phyloP scores from a whole-genome alignment of 1,140 invertebrate genomes.

The Drosophila triauraria region DNA sequence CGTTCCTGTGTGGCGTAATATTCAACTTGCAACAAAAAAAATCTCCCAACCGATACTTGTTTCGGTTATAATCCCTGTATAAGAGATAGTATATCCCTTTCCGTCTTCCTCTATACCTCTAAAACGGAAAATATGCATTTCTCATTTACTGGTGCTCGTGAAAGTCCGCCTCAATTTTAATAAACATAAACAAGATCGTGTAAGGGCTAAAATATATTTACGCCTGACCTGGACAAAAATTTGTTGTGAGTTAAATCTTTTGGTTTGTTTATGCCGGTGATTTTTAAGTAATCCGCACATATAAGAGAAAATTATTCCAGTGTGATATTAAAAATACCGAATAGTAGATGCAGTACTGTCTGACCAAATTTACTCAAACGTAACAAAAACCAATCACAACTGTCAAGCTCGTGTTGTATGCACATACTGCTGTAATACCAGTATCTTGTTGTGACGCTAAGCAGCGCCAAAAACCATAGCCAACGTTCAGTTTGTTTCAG shows the following conservation, averaged over 20 bases:
- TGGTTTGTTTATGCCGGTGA: background rate
- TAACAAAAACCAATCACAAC: conserved; percentile 34
- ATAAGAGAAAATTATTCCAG: background rate
- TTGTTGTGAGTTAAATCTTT: background rate
- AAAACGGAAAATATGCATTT: too few species aligned
- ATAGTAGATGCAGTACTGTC: background rate
- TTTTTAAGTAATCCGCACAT: background rate
- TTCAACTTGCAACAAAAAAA: too few species aligned
- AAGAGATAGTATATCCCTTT: too few species aligned
- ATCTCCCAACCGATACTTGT: too few species aligned
- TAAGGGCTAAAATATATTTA: background rate
- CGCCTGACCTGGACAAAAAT: background rate
- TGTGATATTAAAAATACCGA: conserved; percentile 4
- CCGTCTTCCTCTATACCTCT: too few species aligned
- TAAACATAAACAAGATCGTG: too few species aligned
- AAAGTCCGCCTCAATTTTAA: too few species aligned
- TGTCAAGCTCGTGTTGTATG: conserved; percentile 13
- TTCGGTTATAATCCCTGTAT: too few species aligned
- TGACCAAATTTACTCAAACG: conserved; percentile 17
- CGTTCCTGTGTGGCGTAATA: too few species aligned
- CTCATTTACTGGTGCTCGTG: too few species aligned
- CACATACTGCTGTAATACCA: conserved; percentile 27
- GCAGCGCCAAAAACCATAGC: conserved; percentile 39
- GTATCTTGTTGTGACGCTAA: conserved; percentile 13
- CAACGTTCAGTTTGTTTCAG: conserved; percentile 42